Conservation (phyloP, 2,113 vertebrate genomes). For the Coptodon bakossiorum region DNA sequence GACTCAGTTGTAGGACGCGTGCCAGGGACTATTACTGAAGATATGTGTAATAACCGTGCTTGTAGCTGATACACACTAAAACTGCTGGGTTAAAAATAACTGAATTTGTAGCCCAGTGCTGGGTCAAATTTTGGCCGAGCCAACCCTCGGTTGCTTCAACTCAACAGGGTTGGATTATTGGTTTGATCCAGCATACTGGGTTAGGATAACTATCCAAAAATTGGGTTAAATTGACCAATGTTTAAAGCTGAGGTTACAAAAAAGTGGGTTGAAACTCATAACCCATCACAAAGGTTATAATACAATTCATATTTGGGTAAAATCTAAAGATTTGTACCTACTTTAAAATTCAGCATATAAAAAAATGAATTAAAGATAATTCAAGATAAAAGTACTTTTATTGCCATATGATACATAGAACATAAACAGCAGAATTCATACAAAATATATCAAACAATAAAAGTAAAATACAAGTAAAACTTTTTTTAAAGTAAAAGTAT, state of each 20-base stretch:
- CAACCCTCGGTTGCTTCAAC: neutral
- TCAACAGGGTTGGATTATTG: neutral
- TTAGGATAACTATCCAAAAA: neutral
- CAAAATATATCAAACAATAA: neutral
- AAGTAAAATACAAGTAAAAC: neutral
- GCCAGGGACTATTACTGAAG: neutral
- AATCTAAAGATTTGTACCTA: neutral
- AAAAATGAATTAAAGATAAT: neutral
- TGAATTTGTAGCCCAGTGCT: neutral
- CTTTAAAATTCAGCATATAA: neutral
- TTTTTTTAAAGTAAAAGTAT: neutral
- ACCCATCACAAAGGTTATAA: neutral
- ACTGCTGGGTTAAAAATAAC: neutral
- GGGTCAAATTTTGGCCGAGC: neutral
- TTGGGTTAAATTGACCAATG: neutral
- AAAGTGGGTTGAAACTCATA: neutral
- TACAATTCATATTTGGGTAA: neutral
- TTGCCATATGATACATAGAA: neutral
- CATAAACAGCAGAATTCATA: neutral
- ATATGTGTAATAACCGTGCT: neutral
- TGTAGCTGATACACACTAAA: neutral
- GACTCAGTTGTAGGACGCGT: neutral
- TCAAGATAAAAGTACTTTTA: neutral
- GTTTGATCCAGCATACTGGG: neutral
- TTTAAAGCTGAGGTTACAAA: neutral